Conservation (phyloP, 2,113 vertebrate species). For the Calidris pygmaea region DNA sequence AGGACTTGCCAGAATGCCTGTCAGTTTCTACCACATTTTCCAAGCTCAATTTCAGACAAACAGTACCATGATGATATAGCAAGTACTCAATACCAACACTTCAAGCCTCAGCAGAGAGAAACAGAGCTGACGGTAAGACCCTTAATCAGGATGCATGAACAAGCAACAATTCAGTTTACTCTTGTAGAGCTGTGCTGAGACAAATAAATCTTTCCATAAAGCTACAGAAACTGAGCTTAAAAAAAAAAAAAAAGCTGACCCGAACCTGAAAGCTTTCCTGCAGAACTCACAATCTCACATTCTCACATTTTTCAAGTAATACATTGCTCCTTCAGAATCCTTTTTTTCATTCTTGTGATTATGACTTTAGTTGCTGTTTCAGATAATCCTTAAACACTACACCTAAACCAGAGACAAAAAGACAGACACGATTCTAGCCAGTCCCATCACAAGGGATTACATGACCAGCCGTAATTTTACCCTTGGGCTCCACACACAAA, state of each 20-base stretch:
- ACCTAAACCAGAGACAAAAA: neutral
- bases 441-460: neutral
- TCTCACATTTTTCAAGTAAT: neutral
- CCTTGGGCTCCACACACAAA: neutral
- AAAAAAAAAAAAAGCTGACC: neutral
- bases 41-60: slow-evolving; percentile 46
- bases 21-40: neutral
- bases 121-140: neutral
- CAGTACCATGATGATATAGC: slow-evolving; percentile 16
- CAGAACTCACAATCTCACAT: neutral
- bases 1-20: slow-evolving; percentile 6
- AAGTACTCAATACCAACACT: slow-evolving; percentile 8
- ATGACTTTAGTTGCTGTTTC: neutral
- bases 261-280: neutral
- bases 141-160: slow-evolving; percentile 46
- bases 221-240: neutral
- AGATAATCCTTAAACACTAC: neutral
- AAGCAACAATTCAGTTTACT: slow-evolving; percentile 23
- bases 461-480: neutral
- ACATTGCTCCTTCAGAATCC: neutral
- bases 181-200: neutral
- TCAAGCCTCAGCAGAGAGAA: slow-evolving; percentile 26
- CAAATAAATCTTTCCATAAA: slow-evolving; percentile 41
- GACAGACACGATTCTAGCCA: neutral
- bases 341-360: neutral